A percentile compares a stretch with the other conserved stretches of the same genome.
Conservation (phyloP, 1,140 invertebrate genomes). For the Muscidifurax raptorellus region DNA sequence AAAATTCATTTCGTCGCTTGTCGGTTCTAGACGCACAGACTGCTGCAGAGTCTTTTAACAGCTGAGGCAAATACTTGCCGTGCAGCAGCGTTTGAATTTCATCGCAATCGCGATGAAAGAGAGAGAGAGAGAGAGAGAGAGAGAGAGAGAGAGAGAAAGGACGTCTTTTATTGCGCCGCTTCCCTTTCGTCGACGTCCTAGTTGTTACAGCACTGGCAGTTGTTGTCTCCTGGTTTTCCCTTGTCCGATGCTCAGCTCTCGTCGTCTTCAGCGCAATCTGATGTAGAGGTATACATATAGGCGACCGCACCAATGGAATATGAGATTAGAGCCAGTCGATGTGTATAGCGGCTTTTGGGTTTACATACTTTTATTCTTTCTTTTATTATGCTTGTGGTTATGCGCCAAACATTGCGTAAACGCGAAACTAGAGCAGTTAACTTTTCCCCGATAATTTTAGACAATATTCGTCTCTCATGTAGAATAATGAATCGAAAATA, state of each 20-base stretch:
- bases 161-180: neutral
- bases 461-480: too few species aligned
- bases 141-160: too few species aligned
- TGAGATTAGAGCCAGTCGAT: neutral
- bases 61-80: neutral
- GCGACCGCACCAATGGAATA: neutral
- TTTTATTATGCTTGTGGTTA: too few species aligned
- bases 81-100: neutral
- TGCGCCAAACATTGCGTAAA: too few species aligned
- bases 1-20: neutral
- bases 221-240: neutral
- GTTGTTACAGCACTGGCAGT: neutral
- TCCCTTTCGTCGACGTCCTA: neutral
- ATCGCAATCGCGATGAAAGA: neutral
- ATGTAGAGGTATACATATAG: neutral
- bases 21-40: neutral
- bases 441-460: too few species aligned
- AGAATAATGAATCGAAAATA: too few species aligned
- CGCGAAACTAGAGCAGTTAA: too few species aligned
- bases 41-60: neutral
- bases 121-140: too few species aligned
- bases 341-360: neutral
- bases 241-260: neutral
- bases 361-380: neutral
- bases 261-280: neutral